Evolutionary conservation across 2,797 vertebrate genomes (phyloP).

Genomic region (Bradypodion ventrale): DNA sequence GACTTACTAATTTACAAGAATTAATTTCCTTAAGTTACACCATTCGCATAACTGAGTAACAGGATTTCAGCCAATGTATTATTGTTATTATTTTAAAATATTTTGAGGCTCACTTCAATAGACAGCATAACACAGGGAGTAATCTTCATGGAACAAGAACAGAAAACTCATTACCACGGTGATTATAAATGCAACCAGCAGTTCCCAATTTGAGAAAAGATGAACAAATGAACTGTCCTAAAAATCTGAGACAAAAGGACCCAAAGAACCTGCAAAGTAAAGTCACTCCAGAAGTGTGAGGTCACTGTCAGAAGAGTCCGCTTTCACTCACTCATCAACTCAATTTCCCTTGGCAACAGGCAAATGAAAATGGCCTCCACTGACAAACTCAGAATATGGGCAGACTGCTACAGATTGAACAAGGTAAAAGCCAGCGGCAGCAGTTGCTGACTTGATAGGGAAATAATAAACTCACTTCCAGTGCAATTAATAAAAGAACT

Average conservation of each 20-base stretch:
- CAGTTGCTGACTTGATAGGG: neutral
- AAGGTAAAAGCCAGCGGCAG: neutral
- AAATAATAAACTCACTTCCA: neutral
- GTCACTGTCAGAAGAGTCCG: neutral
- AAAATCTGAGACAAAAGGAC: neutral
- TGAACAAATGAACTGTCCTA: neutral
- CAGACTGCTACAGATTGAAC: neutral
- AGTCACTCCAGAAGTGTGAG: neutral
- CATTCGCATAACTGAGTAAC: too few relatives aligned
- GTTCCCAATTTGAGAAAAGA: too few relatives aligned
- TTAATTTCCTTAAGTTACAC: too few relatives aligned
- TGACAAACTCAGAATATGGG: neutral
- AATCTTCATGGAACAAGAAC: too few relatives aligned
- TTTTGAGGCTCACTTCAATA: too few relatives aligned
- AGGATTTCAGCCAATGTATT: too few relatives aligned
- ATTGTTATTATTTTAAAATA: too few relatives aligned
- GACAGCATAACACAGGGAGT: too few relatives aligned
- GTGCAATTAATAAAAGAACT: neutral
- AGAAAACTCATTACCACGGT: too few relatives aligned
- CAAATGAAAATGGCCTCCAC: too few relatives aligned
- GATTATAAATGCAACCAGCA: too few relatives aligned
- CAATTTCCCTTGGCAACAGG: neutral
- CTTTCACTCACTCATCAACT: neutral
- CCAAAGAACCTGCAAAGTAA: neutral
- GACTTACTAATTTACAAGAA: too few relatives aligned